These are phyloP conservation scores for Actinostola sp. DNA, from an alignment of 92 coral and sea anemone genomes.

Conservation along the genomic window DNA sequence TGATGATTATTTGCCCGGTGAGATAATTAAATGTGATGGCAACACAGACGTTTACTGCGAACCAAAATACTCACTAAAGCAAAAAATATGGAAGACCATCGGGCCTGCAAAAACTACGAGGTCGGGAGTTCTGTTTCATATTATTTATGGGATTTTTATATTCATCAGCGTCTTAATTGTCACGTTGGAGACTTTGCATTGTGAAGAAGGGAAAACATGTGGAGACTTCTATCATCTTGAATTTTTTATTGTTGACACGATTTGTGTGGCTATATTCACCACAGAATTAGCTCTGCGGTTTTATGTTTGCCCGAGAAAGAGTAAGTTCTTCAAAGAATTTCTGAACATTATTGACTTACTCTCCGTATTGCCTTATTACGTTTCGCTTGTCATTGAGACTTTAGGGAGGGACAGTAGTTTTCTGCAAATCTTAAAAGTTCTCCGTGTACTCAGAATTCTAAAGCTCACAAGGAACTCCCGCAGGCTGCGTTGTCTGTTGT, in stretches of 20 bases:
- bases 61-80: conserved; percentile 70
- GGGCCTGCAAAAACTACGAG: conserved; percentile 88
- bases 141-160: conserved; percentile 81
- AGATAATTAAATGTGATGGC: conserved; percentile 61
- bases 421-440: conserved; percentile 71
- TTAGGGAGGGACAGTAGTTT: conserved; percentile 75
- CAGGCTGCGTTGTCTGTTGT: conserved; percentile 70
- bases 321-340: conserved; percentile 64
- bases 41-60: conserved; percentile 66
- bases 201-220: conserved; percentile 53
- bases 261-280: conserved; percentile 80
- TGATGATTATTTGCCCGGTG: conserved; percentile 68
- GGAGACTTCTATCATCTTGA: conserved; percentile 61
- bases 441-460: conserved; percentile 77
- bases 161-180: conserved; percentile 77
- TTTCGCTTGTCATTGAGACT: conserved; percentile 57
- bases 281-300: conserved; percentile 69
- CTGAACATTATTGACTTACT: conserved; percentile 76
- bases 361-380: conserved; percentile 77
- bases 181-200: conserved; percentile 78
- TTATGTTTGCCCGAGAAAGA: conserved; percentile 77
- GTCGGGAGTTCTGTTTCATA: conserved; percentile 79
- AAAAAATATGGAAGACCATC: conserved; percentile 86
- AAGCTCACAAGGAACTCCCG: conserved; percentile 85
- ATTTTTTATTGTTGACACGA: conserved; percentile 72